These are phyloP conservation scores for Aphelinus certus DNA, from an alignment of 1,140 invertebrate species.

Conservation along the genomic window DNA sequence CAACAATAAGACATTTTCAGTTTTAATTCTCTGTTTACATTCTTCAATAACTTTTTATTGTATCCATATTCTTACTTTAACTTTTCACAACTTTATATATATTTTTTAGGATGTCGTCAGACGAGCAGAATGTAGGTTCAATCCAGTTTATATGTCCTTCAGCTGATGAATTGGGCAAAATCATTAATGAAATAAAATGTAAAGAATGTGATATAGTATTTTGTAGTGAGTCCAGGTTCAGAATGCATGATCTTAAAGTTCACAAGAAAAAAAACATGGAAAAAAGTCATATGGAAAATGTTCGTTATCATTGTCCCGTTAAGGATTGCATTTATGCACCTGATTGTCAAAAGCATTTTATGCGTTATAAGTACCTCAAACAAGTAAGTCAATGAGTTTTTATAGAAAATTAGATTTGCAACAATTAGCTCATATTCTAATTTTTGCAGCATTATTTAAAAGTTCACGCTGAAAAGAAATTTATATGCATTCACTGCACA, in stretches of 20 bases:
- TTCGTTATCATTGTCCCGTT: slow-evolving; percentile 61
- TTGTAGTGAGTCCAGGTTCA: slow-evolving; percentile 55
- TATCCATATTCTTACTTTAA: background rate
- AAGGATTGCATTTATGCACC: slow-evolving; percentile 58
- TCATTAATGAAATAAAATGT: slow-evolving; percentile 60
- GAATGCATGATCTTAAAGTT: slow-evolving; percentile 60
- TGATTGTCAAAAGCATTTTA: slow-evolving; percentile 57
- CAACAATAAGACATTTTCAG: background rate
- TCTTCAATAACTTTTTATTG: background rate
- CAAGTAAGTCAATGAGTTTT: slow-evolving; percentile 53
- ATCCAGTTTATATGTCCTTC: slow-evolving; percentile 58
- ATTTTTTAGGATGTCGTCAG: slow-evolving; percentile 39
- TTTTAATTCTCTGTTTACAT: background rate
- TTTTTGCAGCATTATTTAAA: slow-evolving; percentile 71
- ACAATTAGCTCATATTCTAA: background rate
- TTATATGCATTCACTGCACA: slow-evolving; percentile 65
- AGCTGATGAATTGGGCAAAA: slow-evolving; percentile 57
- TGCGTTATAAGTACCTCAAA: slow-evolving; percentile 62
- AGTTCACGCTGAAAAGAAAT: slow-evolving; percentile 69
- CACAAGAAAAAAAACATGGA: slow-evolving; percentile 57
- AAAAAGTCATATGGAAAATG: slow-evolving; percentile 52
- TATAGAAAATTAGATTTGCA: slow-evolving; percentile 17
- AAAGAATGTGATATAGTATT: slow-evolving; percentile 57
- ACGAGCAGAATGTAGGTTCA: slow-evolving; percentile 32
- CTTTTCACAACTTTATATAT: background rate